Evolutionary conservation across 2,888 invertebrate genomes (phyloP).

Genomic region (Cerastis rubricosa): DNA sequence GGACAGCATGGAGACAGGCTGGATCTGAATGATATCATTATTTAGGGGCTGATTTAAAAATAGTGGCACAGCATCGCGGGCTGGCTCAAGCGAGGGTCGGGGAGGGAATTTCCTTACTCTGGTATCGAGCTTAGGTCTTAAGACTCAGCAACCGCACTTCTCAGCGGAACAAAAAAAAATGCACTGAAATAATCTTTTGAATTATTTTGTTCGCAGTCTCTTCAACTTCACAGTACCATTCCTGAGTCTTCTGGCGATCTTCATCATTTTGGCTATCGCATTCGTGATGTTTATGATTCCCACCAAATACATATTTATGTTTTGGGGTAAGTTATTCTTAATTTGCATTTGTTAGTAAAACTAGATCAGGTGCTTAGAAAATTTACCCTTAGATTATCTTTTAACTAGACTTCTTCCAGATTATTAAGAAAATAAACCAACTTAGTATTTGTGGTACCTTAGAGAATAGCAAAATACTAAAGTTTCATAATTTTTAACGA

Average conservation of each 20-base stretch:
- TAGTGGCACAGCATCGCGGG: too few relatives aligned
- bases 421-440: not conserved
- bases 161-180: not conserved
- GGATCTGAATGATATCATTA: too few relatives aligned
- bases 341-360: not conserved
- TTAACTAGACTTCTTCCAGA: not conserved
- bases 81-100: too few relatives aligned
- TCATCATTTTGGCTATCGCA: slow-evolving; percentile 93
- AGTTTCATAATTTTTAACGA: not conserved
- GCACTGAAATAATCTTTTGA: not conserved
- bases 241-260: slow-evolving; percentile 96
- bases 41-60: too few relatives aligned
- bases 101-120: not conserved
- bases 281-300: slow-evolving; percentile 96
- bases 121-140: not conserved
- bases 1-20: too few relatives aligned
- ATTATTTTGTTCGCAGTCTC: slow-evolving; percentile 92
- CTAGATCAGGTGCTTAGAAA: not conserved
- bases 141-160: not conserved
- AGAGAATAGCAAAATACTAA: not conserved
- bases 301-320: slow-evolving; percentile 95
- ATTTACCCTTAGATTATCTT: too few relatives aligned
- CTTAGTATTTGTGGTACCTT: not conserved
- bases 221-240: slow-evolving; percentile 99
- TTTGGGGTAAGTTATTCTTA: slow-evolving; percentile 93